A percentile compares a stretch with the other conserved stretches of the same genome.
phyloP scores from a whole-genome alignment of 2,797 vertebrate genomes.

The Macroramphosus scolopax region DNA sequence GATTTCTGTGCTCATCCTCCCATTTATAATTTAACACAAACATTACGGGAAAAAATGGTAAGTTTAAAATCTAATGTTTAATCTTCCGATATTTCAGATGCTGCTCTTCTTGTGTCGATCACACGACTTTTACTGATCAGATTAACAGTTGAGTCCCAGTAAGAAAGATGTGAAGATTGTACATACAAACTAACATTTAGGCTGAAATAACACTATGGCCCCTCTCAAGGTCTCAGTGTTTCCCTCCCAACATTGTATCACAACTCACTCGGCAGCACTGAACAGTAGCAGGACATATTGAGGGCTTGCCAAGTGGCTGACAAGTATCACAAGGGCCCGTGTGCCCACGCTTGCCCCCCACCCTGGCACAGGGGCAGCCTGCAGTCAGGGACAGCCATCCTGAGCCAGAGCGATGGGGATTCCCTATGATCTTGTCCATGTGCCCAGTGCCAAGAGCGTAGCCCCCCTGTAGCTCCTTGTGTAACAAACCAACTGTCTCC shows the following conservation, averaged over 20 bases:
- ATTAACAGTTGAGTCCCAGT: no score
- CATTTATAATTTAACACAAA: slow-evolving; percentile 20
- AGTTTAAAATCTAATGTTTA: no score
- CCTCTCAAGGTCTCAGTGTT: slow-evolving; percentile 47
- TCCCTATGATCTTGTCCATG: slow-evolving; percentile 73
- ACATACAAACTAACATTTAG: slow-evolving; percentile 35
- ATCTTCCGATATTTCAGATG: slow-evolving; percentile 5
- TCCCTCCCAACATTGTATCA: slow-evolving; percentile 53
- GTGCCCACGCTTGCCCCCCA: slow-evolving; percentile 68
- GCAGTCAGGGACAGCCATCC: slow-evolving; percentile 65
- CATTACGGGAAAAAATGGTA: no score
- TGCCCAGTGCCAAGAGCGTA: slow-evolving; percentile 66
- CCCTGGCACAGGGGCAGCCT: slow-evolving; percentile 74
- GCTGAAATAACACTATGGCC: slow-evolving; percentile 52
- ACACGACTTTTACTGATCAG: slow-evolving; percentile 20
- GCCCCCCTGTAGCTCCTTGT: slow-evolving; percentile 70
- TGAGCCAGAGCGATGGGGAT: slow-evolving; percentile 73
- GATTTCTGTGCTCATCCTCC: slow-evolving; percentile 30
- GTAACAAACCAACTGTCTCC: slow-evolving; percentile 79
- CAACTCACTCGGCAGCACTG: slow-evolving; percentile 61
- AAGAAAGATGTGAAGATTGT: slow-evolving; percentile 28
- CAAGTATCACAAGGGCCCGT: slow-evolving; percentile 69
- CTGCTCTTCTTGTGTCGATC: slow-evolving; percentile 8
- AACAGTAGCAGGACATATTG: slow-evolving; percentile 69
- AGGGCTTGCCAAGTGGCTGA: slow-evolving; percentile 77